These are phyloP conservation scores for Ambastaia sidthimunki DNA, from an alignment of 2,797 vertebrate genomes.

Conservation along the genomic window DNA sequence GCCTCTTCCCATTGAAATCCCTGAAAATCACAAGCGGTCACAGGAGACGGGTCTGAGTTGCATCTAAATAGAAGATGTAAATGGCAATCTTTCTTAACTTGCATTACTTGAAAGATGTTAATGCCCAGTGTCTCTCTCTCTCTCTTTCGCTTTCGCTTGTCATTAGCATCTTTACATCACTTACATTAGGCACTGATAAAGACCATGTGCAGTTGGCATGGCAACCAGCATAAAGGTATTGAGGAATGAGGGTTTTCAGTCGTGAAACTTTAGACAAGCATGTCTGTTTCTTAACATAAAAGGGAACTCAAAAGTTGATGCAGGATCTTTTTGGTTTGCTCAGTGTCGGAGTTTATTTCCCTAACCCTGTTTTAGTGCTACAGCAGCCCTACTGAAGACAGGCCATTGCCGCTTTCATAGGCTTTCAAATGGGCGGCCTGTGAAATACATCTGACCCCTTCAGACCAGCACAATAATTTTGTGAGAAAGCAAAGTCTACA, in stretches of 20 bases:
- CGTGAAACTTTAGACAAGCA: conserved; percentile 31
- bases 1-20: too few species aligned
- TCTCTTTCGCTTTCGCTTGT: conserved; percentile 12
- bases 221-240: conserved; percentile 50
- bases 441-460: conserved; percentile 6
- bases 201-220: conserved; percentile 52
- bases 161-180: conserved; percentile 21
- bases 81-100: not conserved
- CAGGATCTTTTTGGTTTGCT: not conserved
- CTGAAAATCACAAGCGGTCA: not conserved
- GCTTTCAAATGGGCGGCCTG: not conserved
- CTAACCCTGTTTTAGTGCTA: conserved; percentile 7
- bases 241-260: not conserved
- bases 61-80: not conserved
- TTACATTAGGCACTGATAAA: conserved; percentile 46
- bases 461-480: not conserved
- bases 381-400: not conserved
- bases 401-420: not conserved
- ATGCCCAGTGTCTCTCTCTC: not conserved
- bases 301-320: not conserved
- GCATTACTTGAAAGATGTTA: not conserved
- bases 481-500: not conserved
- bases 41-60: not conserved
- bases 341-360: conserved; percentile 1
- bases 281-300: conserved; percentile 19